Base-by-base conservation (phyloP, 2,888 invertebrate genomes). In the Amblyjoppa fuscipennis region DNA sequence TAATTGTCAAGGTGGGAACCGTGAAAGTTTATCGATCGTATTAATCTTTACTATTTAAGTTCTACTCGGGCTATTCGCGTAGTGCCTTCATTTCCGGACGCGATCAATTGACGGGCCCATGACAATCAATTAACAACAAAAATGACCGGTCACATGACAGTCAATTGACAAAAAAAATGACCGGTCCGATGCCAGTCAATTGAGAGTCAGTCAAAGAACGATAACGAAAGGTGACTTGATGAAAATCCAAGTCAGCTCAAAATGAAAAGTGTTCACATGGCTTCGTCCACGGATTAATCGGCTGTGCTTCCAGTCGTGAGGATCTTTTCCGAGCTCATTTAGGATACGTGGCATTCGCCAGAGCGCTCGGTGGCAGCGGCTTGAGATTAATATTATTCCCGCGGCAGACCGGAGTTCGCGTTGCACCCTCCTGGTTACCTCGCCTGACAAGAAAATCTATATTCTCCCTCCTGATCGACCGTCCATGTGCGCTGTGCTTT, bases 361-460 rank as follows among this genome's bases (percentile, higher is more conserved):
- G 45, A 69, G 51, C 45, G 68, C 64, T 9, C 59, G 51, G 13
- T n/a, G 49, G 38, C 13, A 41, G 73, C 5, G 70, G 34, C 31
- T 79, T 56, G 51, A 83, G 88, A 87, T 90, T 89, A 86, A 87
- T 89, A 87, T 88, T 88, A 88, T 90, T 88, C 85, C 74, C 68
- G 64, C 79, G 87, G 83, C 89, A 88, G 87, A 84, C 81, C 84
- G 74, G 56, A 83, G 85, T 86, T 87, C 79, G 84, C 78, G 81
- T 84, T 78, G 87, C 84, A 85, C 81, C 85, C 85, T 85, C 76
- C 70, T 76, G 41, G 28, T 45, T 45, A 71, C 56, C n/a, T n/a
- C 73, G 73, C 82, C 69, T 73, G 53, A 38, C n/a, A 51, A 75
- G 84, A 83, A 88, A 89, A 90, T 90, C 87, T 89, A 89, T 88